Evolutionary conservation across 2,888 invertebrate genomes (phyloP).

Genomic region (Drosophila cracens): DNA sequence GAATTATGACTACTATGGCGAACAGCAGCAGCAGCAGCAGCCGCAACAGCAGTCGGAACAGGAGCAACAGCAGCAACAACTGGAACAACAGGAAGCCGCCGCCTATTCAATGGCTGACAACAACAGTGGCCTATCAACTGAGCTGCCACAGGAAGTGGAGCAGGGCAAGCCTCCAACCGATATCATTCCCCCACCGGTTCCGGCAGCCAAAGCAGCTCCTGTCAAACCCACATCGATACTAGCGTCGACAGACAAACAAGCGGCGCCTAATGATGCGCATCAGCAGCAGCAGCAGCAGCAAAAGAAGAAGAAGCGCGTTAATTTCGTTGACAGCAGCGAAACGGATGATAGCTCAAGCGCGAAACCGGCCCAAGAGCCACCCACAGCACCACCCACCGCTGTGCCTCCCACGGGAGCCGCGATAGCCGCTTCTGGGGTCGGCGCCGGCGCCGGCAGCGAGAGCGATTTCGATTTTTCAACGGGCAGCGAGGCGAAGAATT

Average conservation of each 20-base stretch:
- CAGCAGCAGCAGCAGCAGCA: slow-evolving; percentile 66
- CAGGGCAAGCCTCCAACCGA: slow-evolving; percentile 21
- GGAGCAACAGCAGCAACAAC: not conserved
- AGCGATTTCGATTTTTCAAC: slow-evolving; percentile 85
- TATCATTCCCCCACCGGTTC: slow-evolving; percentile 27
- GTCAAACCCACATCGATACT: slow-evolving; percentile 80
- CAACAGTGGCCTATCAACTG: slow-evolving; percentile 15
- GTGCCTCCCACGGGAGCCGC: slow-evolving; percentile 26
- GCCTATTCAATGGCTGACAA: slow-evolving; percentile 22
- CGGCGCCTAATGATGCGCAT: slow-evolving; percentile 80
- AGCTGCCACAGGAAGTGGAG: slow-evolving; percentile 60
- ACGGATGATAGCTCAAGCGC: slow-evolving; percentile 83
- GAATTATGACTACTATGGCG: slow-evolving; percentile 68
- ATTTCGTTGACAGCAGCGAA: slow-evolving; percentile 85
- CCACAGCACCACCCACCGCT: slow-evolving; percentile 14
- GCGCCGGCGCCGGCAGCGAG: slow-evolving; percentile 72
- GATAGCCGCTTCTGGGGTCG: slow-evolving; percentile 15
- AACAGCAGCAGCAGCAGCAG: slow-evolving; percentile 54
- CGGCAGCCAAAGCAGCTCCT: slow-evolving; percentile 45
- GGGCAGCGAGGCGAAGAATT: slow-evolving; percentile 78
- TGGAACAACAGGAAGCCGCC: not conserved
- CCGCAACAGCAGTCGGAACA: slow-evolving; percentile 20
- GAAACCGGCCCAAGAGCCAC: slow-evolving; percentile 62
- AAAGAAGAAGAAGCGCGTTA: slow-evolving; percentile 85
- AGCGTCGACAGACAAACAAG: slow-evolving; percentile 74